These are phyloP conservation scores for Euura saliciscinereae DNA, from an alignment of 1,140 invertebrate genomes.

Conservation along the genomic window DNA sequence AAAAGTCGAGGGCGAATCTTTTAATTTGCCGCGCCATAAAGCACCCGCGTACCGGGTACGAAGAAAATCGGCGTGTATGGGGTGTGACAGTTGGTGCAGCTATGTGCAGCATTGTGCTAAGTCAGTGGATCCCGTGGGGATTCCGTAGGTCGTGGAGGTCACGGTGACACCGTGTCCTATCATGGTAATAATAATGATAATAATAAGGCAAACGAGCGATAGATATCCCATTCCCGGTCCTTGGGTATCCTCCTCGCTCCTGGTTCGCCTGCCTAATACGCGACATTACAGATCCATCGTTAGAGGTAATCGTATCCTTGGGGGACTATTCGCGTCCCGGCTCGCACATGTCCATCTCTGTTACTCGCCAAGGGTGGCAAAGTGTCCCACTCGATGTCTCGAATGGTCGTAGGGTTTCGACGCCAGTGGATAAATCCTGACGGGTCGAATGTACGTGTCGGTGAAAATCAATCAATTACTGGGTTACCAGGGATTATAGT, in stretches of 20 bases:
- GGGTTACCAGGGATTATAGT: background rate
- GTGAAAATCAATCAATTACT: background rate
- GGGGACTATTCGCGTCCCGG: slow-evolving; percentile 40
- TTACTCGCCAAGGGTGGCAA: no score
- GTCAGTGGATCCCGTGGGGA: slow-evolving; percentile 14
- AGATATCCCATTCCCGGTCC: slow-evolving; percentile 16
- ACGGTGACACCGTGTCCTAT: slow-evolving; percentile 3
- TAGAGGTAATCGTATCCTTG: slow-evolving; percentile 45
- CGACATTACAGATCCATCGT: slow-evolving; percentile 22
- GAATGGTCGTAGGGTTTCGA: background rate
- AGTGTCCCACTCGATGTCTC: background rate
- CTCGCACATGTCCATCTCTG: slow-evolving; percentile 25
- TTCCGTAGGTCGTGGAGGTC: slow-evolving; percentile 26
- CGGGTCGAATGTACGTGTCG: background rate
- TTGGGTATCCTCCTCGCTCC: background rate
- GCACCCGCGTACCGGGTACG: slow-evolving; percentile 36
- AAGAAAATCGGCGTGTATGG: no score
- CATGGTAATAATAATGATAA: slow-evolving; percentile 7
- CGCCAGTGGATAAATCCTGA: background rate
- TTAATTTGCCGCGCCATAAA: slow-evolving; percentile 63
- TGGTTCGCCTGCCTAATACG: slow-evolving; percentile 14
- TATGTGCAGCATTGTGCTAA: background rate
- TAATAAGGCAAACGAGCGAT: slow-evolving; percentile 23
- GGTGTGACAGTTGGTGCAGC: background rate
- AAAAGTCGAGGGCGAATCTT: slow-evolving; percentile 55